Evolutionary conservation across 2,888 invertebrate species (phyloP), one percentile per base, ranked within the genome.

Genomic region (Kuschelorhynchus macadamiae): DNA sequence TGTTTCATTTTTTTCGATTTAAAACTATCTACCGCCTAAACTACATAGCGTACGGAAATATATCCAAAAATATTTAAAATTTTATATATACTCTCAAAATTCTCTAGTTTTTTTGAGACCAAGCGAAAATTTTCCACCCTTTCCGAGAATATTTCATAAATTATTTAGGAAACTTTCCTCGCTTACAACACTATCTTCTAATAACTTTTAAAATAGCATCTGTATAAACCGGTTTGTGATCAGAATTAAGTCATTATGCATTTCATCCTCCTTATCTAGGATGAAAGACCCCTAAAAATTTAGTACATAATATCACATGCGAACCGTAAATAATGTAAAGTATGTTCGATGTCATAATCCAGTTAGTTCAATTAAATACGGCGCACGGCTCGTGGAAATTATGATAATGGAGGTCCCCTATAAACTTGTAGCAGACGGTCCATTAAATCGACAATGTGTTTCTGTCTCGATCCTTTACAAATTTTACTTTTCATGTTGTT

Each of bases 331-430:
- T 55, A 55, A 63, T 52, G 39, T 32, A 41, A 55, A 61, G 42
- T 52, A 61, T 61, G 52, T 52, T 61, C 52, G 52, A 32, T 36
- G 62, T 55, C 55, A 32, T 53, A 55, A 63, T 55, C 52, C 44
- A 33, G 17, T 62, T 63, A 39, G 25, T 46, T 36, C 52, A 42
- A 61, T 61, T 61, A 44, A 33, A 18, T 14, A 32, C 21, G 62
- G 46, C 46, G 53, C 42, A 55, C 62, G 53, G 55, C 42, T 46
- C 62, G 46, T 63, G 55, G 44, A 63, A 53, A 63, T 63, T 53
- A 63, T 63, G 62, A 63, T 46, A 63, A 63, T 55, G 39, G 33
- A 52, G 61, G 61, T 41, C 61, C 52, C 61, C 41, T 39, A 49
- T 60, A 49, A 49, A 49, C 39, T 30, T 25, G 7, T 12, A 39